Percentiles rank a stretch among this genome's conserved stretches.
Evolutionary conservation across 2,888 invertebrate species (phyloP).

Genomic region (Chirona hameri): DNA sequence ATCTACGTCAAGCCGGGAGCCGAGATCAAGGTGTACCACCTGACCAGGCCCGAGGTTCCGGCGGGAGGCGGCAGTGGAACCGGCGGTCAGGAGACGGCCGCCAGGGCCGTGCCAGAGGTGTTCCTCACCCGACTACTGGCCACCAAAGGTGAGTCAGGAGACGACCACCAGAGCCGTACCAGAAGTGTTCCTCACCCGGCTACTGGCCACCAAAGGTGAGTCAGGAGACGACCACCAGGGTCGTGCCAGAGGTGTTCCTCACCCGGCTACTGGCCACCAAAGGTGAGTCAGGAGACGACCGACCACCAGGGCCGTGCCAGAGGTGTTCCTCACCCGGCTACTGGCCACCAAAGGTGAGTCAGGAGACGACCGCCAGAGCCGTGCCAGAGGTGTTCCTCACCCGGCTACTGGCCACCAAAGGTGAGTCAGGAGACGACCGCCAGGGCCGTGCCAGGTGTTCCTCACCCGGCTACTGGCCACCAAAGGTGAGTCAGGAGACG

Average conservation of each 20-base stretch:
- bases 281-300: too few relatives aligned
- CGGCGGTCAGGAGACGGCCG: slow-evolving; percentile 35
- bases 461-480: too few relatives aligned
- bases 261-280: too few relatives aligned
- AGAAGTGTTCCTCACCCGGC: slow-evolving; percentile 65
- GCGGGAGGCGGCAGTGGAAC: slow-evolving; percentile 33
- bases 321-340: too few relatives aligned
- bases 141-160: slow-evolving; percentile 32
- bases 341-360: slow-evolving; percentile 26
- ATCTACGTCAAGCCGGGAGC: slow-evolving; percentile 28
- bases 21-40: slow-evolving; percentile 36
- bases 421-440: slow-evolving; percentile 33
- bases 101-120: slow-evolving; percentile 81
- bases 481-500: too few relatives aligned
- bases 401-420: too few relatives aligned
- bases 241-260: too few relatives aligned
- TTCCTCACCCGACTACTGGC: too few relatives aligned
- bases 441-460: slow-evolving; percentile 78
- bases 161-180: slow-evolving; percentile 45
- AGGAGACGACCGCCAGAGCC: neutral
- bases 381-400: slow-evolving; percentile 52
- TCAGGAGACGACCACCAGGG: slow-evolving; percentile 50
- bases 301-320: too few relatives aligned
- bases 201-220: slow-evolving; percentile 92
- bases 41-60: slow-evolving; percentile 34